A percentile compares a stretch with the other conserved stretches of the same genome.
These are phyloP conservation scores for Siniperca scherzeri DNA, from an alignment of 2,797 vertebrate species.

Conservation along the genomic window DNA sequence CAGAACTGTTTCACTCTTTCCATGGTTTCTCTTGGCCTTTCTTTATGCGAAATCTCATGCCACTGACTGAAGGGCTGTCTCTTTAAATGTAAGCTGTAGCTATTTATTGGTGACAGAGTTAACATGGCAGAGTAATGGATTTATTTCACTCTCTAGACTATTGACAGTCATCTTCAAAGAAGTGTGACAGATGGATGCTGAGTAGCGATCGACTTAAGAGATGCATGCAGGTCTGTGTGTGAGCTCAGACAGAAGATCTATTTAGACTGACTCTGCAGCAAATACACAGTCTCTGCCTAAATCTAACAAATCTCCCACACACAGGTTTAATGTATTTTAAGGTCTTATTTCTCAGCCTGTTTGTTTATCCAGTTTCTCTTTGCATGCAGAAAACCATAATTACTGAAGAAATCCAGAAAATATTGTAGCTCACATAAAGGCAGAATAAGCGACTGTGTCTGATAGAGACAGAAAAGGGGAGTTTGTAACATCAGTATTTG, in stretches of 20 bases:
- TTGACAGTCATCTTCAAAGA: constrained; percentile 45
- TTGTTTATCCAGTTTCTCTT: constrained; percentile 31
- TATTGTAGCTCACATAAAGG: background rate
- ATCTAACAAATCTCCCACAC: constrained; percentile 45
- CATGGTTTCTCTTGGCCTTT: constrained; percentile 25
- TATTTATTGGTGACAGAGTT: constrained; percentile 46
- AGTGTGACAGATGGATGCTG: constrained; percentile 62
- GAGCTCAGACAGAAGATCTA: constrained; percentile 39
- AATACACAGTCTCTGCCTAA: constrained; percentile 19
- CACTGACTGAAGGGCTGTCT: constrained; percentile 30
- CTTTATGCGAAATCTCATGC: constrained; percentile 30
- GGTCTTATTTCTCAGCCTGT: constrained; percentile 48
- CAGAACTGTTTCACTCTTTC: constrained; percentile 49
- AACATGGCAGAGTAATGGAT: constrained; percentile 49
- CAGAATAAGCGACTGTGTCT: background rate
- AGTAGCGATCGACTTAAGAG: constrained; percentile 35
- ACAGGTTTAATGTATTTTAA: constrained; percentile 51
- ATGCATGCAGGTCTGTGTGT: background rate
- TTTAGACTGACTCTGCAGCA: constrained; percentile 43
- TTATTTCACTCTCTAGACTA: constrained; percentile 45
- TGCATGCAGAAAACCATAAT: constrained; percentile 13
- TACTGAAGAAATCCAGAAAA: constrained; percentile 35
- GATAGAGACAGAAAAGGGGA: background rate
- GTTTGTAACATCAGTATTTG: background rate
- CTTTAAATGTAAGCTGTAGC: constrained; percentile 41